A percentile compares a stretch with the other conserved stretches of the same genome.
phyloP scores from a whole-genome alignment of 2,797 vertebrate species.

The Acrossocheilus wenchowensis region DNA sequence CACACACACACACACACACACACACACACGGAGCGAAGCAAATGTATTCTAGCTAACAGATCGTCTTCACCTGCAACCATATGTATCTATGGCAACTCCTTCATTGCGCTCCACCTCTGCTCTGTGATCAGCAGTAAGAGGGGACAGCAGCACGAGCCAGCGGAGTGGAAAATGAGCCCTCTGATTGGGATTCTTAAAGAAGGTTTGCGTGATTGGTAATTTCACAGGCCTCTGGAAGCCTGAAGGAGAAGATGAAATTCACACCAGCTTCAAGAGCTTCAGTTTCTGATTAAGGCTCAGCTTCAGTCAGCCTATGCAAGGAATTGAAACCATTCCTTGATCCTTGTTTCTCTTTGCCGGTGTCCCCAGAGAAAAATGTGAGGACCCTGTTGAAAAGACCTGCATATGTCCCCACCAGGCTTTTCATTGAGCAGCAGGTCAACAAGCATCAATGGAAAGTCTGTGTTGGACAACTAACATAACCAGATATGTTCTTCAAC shows the following conservation, averaged over 20 bases:
- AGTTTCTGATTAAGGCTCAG: conserved; percentile 58
- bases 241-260: conserved; percentile 47
- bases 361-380: background rate
- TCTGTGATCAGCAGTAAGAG: conserved; percentile 62
- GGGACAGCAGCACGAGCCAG: conserved; percentile 63
- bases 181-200: conserved; percentile 78
- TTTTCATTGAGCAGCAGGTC: background rate
- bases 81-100: conserved; percentile 68
- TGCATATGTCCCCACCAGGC: background rate
- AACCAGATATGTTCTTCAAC: background rate
- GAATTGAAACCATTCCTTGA: conserved; percentile 2
- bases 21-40: background rate
- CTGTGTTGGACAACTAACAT: background rate
- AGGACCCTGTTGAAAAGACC: background rate
- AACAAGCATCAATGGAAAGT: background rate
- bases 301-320: background rate
- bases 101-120: conserved; percentile 64
- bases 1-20: background rate
- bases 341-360: conserved; percentile 14
- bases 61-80: conserved; percentile 61
- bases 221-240: conserved; percentile 62
- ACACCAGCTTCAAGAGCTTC: conserved; percentile 39
- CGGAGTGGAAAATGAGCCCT: conserved; percentile 77
- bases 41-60: conserved; percentile 53
- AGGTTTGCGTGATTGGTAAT: conserved; percentile 75